Base-by-base conservation (phyloP, 1,140 invertebrate species). In the Atopsyche davidsoni region DNA sequence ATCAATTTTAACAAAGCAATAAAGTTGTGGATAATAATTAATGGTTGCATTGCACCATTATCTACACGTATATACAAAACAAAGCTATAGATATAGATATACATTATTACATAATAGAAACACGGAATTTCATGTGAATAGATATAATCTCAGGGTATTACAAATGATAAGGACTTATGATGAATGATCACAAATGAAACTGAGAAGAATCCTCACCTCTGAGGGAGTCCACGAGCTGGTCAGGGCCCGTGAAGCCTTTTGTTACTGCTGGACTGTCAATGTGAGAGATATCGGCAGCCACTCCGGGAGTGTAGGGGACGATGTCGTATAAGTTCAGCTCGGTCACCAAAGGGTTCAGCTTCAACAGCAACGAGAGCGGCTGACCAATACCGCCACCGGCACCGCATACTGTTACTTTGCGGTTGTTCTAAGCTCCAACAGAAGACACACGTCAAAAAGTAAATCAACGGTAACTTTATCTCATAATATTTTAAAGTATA, bases 321-420 rank as follows among this genome's bases (percentile, higher is more conserved):
- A 99, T 88, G 78, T 99, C 96, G 63, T 96, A 99, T 1, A 99
- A 75, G 1, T 85, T 80, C 48, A 98, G 75, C 60, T 90, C 79
- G 11, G 81, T 83, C 13, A 98, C 80, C 31, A 90, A 67, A 36
- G 89, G 84, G 53, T 86, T 92, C 60, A 89, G 80, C 74, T 99
- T 99, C 46, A 99, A 69, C n/a, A 99, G 79, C 31, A 99, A 75
- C 7, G 94, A 92, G 59, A 99, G 70, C 4, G 96, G 96, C 72
- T 99, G 97, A 1, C 96, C 97, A 71, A 99, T 99, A 39, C 96
- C 96, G 55, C 96, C 97, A 63, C 85, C 82, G 1, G 96, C 97
- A 46, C 97, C 97, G 67, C 94, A 81, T 34, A 99, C 92, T 46
- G 93, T 87, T 14, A 99, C 96, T 80, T 96, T 96, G 59, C 77